Evolutionary conservation across 1,140 invertebrate species (phyloP).

Genomic region (Apis laboriosa): DNA sequence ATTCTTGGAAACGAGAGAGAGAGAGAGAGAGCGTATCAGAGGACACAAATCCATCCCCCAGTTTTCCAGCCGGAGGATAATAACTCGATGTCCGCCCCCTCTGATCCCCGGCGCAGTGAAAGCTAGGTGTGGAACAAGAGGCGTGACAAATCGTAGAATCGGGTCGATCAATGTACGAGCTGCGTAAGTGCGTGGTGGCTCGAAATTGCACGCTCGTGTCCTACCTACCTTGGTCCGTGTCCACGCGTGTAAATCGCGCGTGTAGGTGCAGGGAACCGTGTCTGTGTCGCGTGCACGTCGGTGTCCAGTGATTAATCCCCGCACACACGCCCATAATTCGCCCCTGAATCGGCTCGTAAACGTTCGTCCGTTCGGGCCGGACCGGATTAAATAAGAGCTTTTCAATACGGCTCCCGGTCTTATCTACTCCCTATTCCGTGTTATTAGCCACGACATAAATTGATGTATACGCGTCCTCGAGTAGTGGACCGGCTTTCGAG

Average conservation of each 20-base stretch:
- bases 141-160: constrained; percentile 73
- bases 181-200: constrained; percentile 49
- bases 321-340: constrained; percentile 59
- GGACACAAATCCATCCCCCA: not conserved
- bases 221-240: constrained; percentile 28
- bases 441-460: constrained; percentile 58
- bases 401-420: constrained; percentile 62
- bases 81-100: constrained; percentile 57
- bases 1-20: too few relatives aligned
- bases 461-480: constrained; percentile 34
- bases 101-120: constrained; percentile 65
- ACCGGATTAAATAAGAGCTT: constrained; percentile 60
- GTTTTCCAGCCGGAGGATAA: constrained; percentile 2
- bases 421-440: constrained; percentile 48
- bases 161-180: constrained; percentile 65
- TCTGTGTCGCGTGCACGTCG: constrained; percentile 14
- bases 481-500: constrained; percentile 19
- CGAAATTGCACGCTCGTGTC: constrained; percentile 43
- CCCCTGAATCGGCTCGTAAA: constrained; percentile 64
- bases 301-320: constrained; percentile 58
- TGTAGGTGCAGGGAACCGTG: constrained; percentile 18
- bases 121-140: constrained; percentile 72
- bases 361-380: constrained; percentile 10
- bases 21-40: too few relatives aligned
- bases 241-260: constrained; percentile 32